Percentiles rank a stretch among this genome's conserved stretches.
phyloP scores from a whole-genome alignment of 2,888 invertebrate species.

The Chironomus tentans region DNA sequence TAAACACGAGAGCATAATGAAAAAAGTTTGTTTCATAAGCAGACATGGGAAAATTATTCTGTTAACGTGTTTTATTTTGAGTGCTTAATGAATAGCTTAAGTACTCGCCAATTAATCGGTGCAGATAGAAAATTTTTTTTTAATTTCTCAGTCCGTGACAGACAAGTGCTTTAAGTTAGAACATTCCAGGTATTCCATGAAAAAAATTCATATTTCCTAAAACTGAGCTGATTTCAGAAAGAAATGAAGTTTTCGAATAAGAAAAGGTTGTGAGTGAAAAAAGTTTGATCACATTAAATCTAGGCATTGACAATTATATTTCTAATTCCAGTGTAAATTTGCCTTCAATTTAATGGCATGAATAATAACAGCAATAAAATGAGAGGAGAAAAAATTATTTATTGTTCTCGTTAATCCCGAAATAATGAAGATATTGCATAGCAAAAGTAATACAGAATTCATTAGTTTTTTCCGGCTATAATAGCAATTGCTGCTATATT shows the following conservation, averaged over 20 bases:
- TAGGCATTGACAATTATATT: no score
- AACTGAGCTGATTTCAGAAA: no score
- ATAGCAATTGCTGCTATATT: not conserved
- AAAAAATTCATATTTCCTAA: no score
- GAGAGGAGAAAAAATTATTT: not conserved
- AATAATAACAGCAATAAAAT: not conserved
- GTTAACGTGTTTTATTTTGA: not conserved
- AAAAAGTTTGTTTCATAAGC: not conserved
- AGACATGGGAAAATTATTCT: not conserved
- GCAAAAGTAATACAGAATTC: not conserved
- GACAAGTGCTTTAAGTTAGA: no score
- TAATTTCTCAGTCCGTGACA: no score
- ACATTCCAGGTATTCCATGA: no score
- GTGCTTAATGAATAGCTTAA: not conserved
- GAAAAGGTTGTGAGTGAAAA: no score
- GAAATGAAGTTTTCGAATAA: no score
- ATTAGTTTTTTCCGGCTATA: not conserved
- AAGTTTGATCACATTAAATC: no score
- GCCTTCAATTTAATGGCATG: no score
- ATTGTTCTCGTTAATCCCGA: slow-evolving; percentile 1
- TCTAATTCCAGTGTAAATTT: no score
- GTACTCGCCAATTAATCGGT: not conserved
- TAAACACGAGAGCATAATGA: not conserved
- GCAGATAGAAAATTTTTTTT: no score
- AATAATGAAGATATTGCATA: slow-evolving; percentile 7